Percentiles rank a stretch among this genome's conserved stretches.
These are phyloP conservation scores for Aplochiton taeniatus DNA, from an alignment of 2,797 vertebrate species.

Conservation along the genomic window DNA sequence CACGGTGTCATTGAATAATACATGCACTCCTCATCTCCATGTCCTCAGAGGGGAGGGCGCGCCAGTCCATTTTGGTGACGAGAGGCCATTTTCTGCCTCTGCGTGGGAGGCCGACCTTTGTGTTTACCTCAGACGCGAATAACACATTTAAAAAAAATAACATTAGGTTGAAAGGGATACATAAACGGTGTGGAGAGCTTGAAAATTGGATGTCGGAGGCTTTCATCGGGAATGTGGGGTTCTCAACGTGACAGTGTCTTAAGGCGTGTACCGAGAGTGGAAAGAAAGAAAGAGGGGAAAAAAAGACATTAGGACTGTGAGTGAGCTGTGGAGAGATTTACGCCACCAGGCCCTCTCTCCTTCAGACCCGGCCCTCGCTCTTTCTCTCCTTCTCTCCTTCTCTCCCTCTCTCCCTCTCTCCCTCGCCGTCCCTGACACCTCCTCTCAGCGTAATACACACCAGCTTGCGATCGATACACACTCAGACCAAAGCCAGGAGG, in stretches of 20 bases:
- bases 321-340: constrained; percentile 70
- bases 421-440: constrained; percentile 56
- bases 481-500: constrained; percentile 71
- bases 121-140: no score
- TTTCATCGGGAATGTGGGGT: no score
- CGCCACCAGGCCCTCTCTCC: constrained; percentile 34
- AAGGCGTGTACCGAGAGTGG: no score
- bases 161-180: no score
- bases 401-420: constrained; percentile 22
- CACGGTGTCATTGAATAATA: constrained; percentile 47
- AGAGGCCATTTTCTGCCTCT: no score
- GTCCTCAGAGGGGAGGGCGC: constrained; percentile 11
- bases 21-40: constrained; percentile 35
- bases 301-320: constrained; percentile 35
- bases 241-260: no score
- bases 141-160: no score
- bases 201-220: no score
- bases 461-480: constrained; percentile 74
- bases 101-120: no score
- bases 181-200: no score
- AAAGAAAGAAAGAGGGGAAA: no score
- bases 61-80: no score
- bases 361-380: constrained; percentile 49
- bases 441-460: constrained; percentile 72
- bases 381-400: constrained; percentile 3